Evolutionary conservation across 2,113 vertebrate genomes (phyloP).

Genomic region (Mandrillus leucophaeus): DNA sequence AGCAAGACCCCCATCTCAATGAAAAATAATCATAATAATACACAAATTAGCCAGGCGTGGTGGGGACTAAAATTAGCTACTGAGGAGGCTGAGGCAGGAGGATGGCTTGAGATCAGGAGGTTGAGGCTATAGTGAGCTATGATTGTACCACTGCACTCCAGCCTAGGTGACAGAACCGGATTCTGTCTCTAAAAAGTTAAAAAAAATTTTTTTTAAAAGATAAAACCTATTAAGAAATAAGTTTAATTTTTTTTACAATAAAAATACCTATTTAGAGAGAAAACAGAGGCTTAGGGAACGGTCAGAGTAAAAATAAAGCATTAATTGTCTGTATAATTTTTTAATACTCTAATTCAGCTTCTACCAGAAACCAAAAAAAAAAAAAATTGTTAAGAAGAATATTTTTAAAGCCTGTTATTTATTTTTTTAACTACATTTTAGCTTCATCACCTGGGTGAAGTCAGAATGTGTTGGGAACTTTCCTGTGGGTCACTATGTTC

Average conservation of each 20-base stretch:
- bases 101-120: too few species aligned
- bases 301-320: neutral
- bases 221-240: neutral
- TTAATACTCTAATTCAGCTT: neutral
- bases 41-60: too few species aligned
- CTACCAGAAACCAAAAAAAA: neutral
- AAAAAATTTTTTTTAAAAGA: neutral
- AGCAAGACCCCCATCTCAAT: too few species aligned
- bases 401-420: neutral
- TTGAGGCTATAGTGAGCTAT: too few species aligned
- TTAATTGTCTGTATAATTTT: slow-evolving; percentile 22
- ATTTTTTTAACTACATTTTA: slow-evolving; percentile 73
- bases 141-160: too few species aligned
- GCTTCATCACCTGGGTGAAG: slow-evolving; percentile 55
- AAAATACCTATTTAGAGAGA: neutral
- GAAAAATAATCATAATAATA: too few species aligned
- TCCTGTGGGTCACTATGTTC: slow-evolving; percentile 64
- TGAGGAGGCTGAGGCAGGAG: too few species aligned
- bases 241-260: neutral
- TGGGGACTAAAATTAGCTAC: too few species aligned
- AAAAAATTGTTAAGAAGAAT: neutral
- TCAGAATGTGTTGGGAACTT: slow-evolving; percentile 57
- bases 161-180: too few species aligned
- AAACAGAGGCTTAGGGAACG: neutral
- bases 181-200: too few species aligned